Evolutionary conservation across 2,888 invertebrate genomes (phyloP), one percentile per base, ranked within the genome.

Genomic region (Camponotus fellah): DNA sequence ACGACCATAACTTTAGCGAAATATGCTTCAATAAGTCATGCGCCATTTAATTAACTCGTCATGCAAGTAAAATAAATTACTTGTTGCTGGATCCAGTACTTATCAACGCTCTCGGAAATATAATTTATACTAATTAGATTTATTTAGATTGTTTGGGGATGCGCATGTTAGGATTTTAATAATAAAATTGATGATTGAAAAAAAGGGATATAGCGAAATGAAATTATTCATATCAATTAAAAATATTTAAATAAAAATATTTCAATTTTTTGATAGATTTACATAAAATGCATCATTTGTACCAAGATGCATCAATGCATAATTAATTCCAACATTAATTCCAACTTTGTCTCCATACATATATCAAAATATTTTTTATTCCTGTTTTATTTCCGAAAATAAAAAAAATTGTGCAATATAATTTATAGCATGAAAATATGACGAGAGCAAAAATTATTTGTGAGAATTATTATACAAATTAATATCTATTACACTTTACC

Each of bases 341-440:
- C 17, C 43, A 62, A 56, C 10, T 68, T 34, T 43, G 58, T 34
- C n/a, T 34, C 34, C n/a, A 37, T n/a, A 17, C 17, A 26, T 58
- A 32, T 60, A 34, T 62, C 46, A 69, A 26, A 66, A 40, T 53
- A 14, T 14, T 40, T 26, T 46, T 10, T 43, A 21, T 37, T 66
- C 26, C 26, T 26, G 64, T 14, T 72, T 86, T 86, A 82, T 86
- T 46, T 46, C 82, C 85, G 56, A 34, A 17, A 85, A 88, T 79
- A 66, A 88, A 85, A 83, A 88, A 56, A 68, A 83, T 85, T 66
- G 26, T 26, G 12, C 9, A 3, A 76, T 32, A 69, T 79, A 12
- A 10, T 34, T 71, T 40, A 32, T 14, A 34, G 62, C 26, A 66
- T 2, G 14, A 14, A 46, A 26, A 46, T 26, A 17, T 37, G 3